phyloP scores from a whole-genome alignment of 1,140 invertebrate species.

The Teleopsis dalmanni region DNA sequence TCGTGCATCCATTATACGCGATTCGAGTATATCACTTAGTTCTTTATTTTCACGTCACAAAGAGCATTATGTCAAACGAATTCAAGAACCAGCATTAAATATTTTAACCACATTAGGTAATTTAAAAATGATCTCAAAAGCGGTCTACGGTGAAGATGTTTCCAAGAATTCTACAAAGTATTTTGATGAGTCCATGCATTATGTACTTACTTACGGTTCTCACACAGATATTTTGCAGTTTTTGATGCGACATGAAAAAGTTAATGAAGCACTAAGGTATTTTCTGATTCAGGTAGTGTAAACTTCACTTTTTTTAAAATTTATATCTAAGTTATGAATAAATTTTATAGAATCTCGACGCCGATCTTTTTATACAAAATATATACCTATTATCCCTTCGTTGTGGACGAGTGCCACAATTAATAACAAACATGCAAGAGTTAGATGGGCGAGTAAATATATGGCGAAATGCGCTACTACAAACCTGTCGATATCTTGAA shows the following conservation, averaged over 20 bases:
- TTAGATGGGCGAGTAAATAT: slow-evolving; percentile 54
- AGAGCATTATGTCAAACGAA: slow-evolving; percentile 42
- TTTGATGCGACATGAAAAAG: slow-evolving; percentile 56
- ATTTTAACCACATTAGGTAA: slow-evolving; percentile 51
- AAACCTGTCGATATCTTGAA: slow-evolving; percentile 59
- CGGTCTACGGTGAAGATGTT: slow-evolving; percentile 48
- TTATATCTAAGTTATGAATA: too few relatives aligned
- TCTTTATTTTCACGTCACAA: slow-evolving; percentile 35
- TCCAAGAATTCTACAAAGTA: slow-evolving; percentile 46
- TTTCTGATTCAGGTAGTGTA: too few relatives aligned
- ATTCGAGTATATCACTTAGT: slow-evolving; percentile 30
- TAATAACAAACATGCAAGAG: slow-evolving; percentile 52
- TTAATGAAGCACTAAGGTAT: slow-evolving; percentile 54
- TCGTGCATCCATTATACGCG: slow-evolving; percentile 32
- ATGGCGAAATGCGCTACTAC: slow-evolving; percentile 61
- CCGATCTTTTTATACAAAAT: slow-evolving; percentile 61
- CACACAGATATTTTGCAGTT: slow-evolving; percentile 61
- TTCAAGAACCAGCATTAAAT: slow-evolving; percentile 50
- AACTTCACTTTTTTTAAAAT: too few relatives aligned
- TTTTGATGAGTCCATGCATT: slow-evolving; percentile 66
- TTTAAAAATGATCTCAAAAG: slow-evolving; percentile 49
- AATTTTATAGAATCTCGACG: slow-evolving; percentile 55
- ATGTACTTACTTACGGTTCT: slow-evolving; percentile 63
- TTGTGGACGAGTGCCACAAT: slow-evolving; percentile 51
- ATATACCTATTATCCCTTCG: slow-evolving; percentile 60